A percentile compares a stretch with the other conserved stretches of the same genome.
These are phyloP conservation scores for Drosophila prostipennis DNA, from an alignment of 2,888 invertebrate species.

Conservation along the genomic window DNA sequence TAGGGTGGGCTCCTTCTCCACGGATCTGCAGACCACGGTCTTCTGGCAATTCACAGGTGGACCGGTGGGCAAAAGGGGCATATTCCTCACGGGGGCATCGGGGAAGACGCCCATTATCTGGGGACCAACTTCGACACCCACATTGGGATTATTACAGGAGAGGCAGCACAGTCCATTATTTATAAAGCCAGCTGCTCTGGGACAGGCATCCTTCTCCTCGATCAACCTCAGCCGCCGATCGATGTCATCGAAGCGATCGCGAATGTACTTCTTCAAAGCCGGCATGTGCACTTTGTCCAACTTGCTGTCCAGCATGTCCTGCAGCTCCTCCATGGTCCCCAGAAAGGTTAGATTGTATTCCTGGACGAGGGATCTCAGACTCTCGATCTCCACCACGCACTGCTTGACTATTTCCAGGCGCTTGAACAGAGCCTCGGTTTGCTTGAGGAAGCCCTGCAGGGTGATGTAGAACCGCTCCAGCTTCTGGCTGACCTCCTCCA, in stretches of 20 bases:
- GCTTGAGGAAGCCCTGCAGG: slow-evolving; percentile 62
- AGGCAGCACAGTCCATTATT: slow-evolving; percentile 71
- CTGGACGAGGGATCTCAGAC: slow-evolving; percentile 54
- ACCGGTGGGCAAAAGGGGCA: background rate
- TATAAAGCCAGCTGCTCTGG: slow-evolving; percentile 78
- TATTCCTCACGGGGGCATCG: slow-evolving; percentile 32
- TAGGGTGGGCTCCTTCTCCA: slow-evolving; percentile 66
- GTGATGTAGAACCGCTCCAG: slow-evolving; percentile 66
- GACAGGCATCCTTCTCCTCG: slow-evolving; percentile 68
- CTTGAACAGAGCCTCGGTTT: slow-evolving; percentile 67
- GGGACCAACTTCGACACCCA: slow-evolving; percentile 72
- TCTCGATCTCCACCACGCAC: slow-evolving; percentile 73
- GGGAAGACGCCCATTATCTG: slow-evolving; percentile 49
- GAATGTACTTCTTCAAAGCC: slow-evolving; percentile 79
- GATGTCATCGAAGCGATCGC: slow-evolving; percentile 68
- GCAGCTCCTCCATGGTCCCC: slow-evolving; percentile 81
- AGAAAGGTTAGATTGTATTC: slow-evolving; percentile 71
- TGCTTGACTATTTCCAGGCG: slow-evolving; percentile 76
- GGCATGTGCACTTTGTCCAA: slow-evolving; percentile 82
- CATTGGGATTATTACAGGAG: slow-evolving; percentile 71
- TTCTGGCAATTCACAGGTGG: slow-evolving; percentile 51
- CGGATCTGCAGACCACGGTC: slow-evolving; percentile 48
- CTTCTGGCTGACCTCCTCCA: slow-evolving; percentile 65
- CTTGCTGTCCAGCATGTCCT: slow-evolving; percentile 83
- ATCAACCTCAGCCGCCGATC: slow-evolving; percentile 55